A percentile compares a stretch with the other conserved stretches of the same genome.
These are phyloP conservation scores for Yponomeuta plumbellus DNA, from an alignment of 2,888 invertebrate genomes.

Conservation along the genomic window DNA sequence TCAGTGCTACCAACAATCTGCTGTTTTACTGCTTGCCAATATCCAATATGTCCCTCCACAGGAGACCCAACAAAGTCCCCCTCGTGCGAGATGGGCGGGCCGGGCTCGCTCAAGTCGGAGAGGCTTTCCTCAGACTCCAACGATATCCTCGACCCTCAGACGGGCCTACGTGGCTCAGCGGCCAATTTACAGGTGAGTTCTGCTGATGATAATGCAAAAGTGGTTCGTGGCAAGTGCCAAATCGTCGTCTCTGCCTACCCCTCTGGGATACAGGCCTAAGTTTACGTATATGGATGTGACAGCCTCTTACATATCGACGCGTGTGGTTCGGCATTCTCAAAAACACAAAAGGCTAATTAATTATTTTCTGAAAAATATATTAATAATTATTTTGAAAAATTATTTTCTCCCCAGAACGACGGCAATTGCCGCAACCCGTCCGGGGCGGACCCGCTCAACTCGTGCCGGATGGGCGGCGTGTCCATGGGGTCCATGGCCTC, in stretches of 20 bases:
- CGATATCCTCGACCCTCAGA: conserved; percentile 71
- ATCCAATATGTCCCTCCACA: conserved; percentile 25
- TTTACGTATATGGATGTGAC: no score
- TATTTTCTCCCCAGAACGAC: conserved; percentile 45
- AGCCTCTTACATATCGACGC: no score
- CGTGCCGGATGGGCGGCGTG: conserved; percentile 62
- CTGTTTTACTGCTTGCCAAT: no score
- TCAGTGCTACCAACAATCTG: no score
- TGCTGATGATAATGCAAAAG: no score
- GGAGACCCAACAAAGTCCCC: conserved; percentile 74
- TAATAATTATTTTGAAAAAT: not conserved
- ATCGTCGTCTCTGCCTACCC: no score
- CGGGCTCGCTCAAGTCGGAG: conserved; percentile 70
- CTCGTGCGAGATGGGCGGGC: conserved; percentile 67
- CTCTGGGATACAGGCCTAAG: no score
- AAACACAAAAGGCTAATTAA: no score
- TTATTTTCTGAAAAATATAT: no score
- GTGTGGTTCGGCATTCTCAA: no score
- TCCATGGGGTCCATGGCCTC: conserved; percentile 69
- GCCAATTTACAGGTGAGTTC: conserved; percentile 57
- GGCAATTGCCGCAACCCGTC: conserved; percentile 67
- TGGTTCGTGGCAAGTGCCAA: no score
- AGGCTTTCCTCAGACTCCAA: conserved; percentile 71
- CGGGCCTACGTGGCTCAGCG: conserved; percentile 62
- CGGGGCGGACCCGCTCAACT: conserved; percentile 60